Evolutionary conservation across 2,113 vertebrate species (phyloP).

Genomic region (Lucifuga dentata): DNA sequence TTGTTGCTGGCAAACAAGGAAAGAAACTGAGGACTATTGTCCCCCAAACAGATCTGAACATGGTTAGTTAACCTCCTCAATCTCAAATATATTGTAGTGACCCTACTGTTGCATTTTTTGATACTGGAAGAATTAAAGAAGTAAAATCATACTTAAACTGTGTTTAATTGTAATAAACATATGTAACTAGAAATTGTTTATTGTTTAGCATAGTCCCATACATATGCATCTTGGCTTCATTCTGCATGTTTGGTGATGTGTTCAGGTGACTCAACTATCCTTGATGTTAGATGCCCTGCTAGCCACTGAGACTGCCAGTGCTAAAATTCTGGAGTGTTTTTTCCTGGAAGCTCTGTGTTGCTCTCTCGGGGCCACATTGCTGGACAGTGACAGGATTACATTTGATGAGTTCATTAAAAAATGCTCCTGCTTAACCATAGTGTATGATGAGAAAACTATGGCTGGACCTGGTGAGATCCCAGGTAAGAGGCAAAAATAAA

Average conservation of each 20-base stretch:
- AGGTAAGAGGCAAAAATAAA: constrained; percentile 78
- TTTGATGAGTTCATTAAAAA: constrained; percentile 90
- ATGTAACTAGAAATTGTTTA: no score
- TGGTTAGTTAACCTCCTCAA: constrained; percentile 82
- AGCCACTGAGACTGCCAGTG: constrained; percentile 70
- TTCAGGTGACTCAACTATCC: constrained; percentile 90
- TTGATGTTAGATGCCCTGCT: constrained; percentile 88
- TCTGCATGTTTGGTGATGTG: constrained; percentile 12
- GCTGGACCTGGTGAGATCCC: constrained; percentile 91
- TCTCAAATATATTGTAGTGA: neutral
- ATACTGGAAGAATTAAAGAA: neutral
- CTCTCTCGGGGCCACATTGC: constrained; percentile 90
- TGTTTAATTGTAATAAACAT: neutral
- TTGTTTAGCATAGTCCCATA: neutral
- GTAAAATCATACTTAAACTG: neutral
- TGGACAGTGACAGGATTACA: constrained; percentile 83
- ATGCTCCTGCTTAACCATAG: constrained; percentile 82
- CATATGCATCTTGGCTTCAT: neutral
- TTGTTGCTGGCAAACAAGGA: constrained; percentile 88
- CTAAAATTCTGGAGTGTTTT: constrained; percentile 87
- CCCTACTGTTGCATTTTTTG: neutral
- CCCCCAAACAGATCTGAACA: constrained; percentile 94
- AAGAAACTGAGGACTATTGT: constrained; percentile 90
- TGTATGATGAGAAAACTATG: constrained; percentile 76
- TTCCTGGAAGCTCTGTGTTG: constrained; percentile 95